Percentiles rank a stretch among this genome's conserved stretches.
phyloP scores from a whole-genome alignment of 2,113 vertebrate species.

The Cheilinus undulatus region DNA sequence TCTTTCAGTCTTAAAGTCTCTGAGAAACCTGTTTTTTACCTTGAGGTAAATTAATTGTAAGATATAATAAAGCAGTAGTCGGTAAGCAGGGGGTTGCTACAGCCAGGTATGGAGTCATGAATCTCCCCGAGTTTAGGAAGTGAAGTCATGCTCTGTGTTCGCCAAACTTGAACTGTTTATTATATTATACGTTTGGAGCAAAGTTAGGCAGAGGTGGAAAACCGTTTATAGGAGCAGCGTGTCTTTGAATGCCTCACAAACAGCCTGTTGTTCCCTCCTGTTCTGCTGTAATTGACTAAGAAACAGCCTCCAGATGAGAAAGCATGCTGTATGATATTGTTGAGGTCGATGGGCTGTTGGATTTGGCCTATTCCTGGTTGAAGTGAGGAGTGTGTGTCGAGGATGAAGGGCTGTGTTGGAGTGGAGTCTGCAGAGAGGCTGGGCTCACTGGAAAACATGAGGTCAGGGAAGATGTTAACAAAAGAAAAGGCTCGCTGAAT shows the following conservation, averaged over 20 bases:
- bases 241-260: slow-evolving; percentile 35
- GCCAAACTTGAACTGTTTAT: slow-evolving; percentile 61
- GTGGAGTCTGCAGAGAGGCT: too few relatives aligned
- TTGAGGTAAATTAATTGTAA: too few relatives aligned
- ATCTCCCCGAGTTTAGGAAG: slow-evolving; percentile 70
- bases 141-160: slow-evolving; percentile 71
- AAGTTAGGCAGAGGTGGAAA: slow-evolving; percentile 56
- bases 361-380: slow-evolving; percentile 47
- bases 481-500: slow-evolving; percentile 62
- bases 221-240: slow-evolving; percentile 38
- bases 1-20: too few relatives aligned
- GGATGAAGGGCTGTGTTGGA: slow-evolving; percentile 57
- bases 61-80: too few relatives aligned
- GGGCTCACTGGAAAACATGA: slow-evolving; percentile 83
- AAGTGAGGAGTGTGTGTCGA: slow-evolving; percentile 62
- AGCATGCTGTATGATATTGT: slow-evolving; percentile 38
- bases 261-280: slow-evolving; percentile 44
- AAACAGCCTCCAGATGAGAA: slow-evolving; percentile 5
- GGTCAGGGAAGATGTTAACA: slow-evolving; percentile 82
- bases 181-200: slow-evolving; percentile 60
- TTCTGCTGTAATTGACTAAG: slow-evolving; percentile 8
- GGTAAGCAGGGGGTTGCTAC: too few relatives aligned
- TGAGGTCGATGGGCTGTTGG: slow-evolving; percentile 45
- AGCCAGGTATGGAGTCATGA: slow-evolving; percentile 62
- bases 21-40: too few relatives aligned